Evolutionary conservation across 1,140 invertebrate species (phyloP), one percentile per base, ranked within the genome.

Genomic region (Sipha flava): DNA sequence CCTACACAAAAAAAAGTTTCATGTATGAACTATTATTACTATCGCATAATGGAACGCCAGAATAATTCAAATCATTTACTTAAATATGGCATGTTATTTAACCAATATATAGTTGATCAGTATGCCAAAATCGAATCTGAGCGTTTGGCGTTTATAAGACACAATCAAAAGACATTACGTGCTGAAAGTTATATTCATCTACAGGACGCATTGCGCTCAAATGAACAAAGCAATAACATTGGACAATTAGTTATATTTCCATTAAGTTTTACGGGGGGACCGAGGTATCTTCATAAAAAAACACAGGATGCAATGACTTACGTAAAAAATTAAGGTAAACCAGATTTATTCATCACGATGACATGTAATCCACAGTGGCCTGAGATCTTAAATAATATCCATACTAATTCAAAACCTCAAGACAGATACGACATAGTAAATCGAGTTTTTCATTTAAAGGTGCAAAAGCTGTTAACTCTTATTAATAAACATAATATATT

Each of bases 281-380:
- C 66, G 10, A 21, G 79, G 7, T 70, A 80, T 52, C 6, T 57
- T n/a, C 3, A 16, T 23, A 9, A 80, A 68, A 2, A 43, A 16
- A 83, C 82, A 54, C 86, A 87, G 82, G 87, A 89, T 84, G 85
- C 85, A 2, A 87, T 88, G 85, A 82, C 85, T 5, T 85, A 84
- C 81, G 85, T 87, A 12, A 68, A 82, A 9, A 79, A 83, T 47
- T 87, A 84, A 84, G 88, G 88, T 29, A 40, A 47, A 16, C 72
- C 79, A 47, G 49, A 82, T 80, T 64, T 81, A 23, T 82, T 80
- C 62, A 82, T 82, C 18, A 82, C 79, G 10, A 43, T 81, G 54
- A 82, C 75, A 34, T 82, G 81, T 49, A 82, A 82, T 75, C 72
- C 81, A 45, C 80, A 79, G 18, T 83, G 81, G 85, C 81, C 80